Evolutionary conservation across 2,888 invertebrate species (phyloP).

Genomic region (Flexamia atlantica): DNA sequence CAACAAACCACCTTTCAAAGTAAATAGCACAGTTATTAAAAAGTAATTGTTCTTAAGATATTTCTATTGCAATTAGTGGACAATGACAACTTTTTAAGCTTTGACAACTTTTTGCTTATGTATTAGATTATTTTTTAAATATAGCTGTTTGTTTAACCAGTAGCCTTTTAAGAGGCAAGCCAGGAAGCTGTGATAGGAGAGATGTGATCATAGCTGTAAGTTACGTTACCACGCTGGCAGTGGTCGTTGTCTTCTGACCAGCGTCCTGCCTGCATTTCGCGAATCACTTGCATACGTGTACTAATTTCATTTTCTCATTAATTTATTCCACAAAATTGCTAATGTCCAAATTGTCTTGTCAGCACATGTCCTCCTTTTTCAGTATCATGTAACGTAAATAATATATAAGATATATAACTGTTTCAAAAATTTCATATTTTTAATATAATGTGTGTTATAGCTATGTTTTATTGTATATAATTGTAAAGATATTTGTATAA

Average conservation of each 20-base stretch:
- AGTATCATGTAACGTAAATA: conserved; percentile 4
- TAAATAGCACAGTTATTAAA: no score
- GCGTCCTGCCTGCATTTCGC: conserved; percentile 1
- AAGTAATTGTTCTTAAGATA: neutral
- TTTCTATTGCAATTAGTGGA: neutral
- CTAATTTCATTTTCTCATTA: conserved; percentile 10
- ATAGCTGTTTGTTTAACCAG: neutral
- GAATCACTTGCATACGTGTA: conserved; percentile 19
- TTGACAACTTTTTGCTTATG: neutral
- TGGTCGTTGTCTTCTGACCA: conserved; percentile 3
- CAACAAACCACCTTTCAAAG: no score
- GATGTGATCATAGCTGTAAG: conserved; percentile 27
- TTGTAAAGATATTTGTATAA: conserved; percentile 22
- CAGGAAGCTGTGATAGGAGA: neutral
- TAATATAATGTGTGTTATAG: conserved; percentile 25
- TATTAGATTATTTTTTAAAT: no score
- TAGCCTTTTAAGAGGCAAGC: neutral
- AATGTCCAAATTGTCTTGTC: neutral
- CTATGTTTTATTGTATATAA: conserved; percentile 9
- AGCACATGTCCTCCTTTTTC: neutral
- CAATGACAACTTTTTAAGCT: conserved; percentile 6
- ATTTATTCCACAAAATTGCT: conserved; percentile 11
- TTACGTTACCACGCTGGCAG: conserved; percentile 16
- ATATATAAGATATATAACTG: neutral
- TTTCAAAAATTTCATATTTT: conserved; percentile 17